phyloP scores from a whole-genome alignment of 2,888 invertebrate genomes.

The Epinotia ramella region DNA sequence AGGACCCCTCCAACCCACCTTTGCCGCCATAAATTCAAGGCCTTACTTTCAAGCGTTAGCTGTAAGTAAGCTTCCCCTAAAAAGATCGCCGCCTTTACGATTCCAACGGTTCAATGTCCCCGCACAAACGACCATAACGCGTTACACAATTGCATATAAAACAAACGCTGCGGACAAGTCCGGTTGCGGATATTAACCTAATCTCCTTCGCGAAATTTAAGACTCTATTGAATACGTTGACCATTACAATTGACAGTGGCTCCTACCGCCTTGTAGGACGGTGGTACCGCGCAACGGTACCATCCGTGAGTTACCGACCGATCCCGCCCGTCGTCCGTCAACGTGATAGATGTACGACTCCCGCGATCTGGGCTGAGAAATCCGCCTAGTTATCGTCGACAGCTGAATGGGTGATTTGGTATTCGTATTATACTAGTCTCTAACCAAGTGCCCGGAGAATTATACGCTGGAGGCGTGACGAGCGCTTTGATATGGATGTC shows the following conservation, averaged over 20 bases:
- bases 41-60: conserved; percentile 20
- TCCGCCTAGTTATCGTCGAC: conserved; percentile 43
- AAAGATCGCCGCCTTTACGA: conserved; percentile 18
- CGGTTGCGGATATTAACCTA: conserved; percentile 24
- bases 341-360: conserved; percentile 44
- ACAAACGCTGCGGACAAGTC: conserved; percentile 22
- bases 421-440: conserved; percentile 45
- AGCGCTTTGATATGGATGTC: conserved; percentile 22
- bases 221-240: conserved; percentile 32
- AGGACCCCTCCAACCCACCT: conserved; percentile 36
- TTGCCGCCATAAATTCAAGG: conserved; percentile 27
- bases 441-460: conserved; percentile 31
- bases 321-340: conserved; percentile 46
- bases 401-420: conserved; percentile 46
- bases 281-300: conserved; percentile 39
- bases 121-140: conserved; percentile 20
- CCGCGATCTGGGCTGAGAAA: conserved; percentile 38
- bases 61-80: conserved; percentile 11
- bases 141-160: conserved; percentile 31
- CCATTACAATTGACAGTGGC: conserved; percentile 42
- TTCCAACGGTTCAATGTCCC: conserved; percentile 6
- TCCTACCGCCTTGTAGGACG: conserved; percentile 28
- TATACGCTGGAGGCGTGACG: conserved; percentile 37
- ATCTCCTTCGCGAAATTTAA: conserved; percentile 39
- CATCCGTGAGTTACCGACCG: conserved; percentile 43